Base-by-base conservation (phyloP, 2,888 invertebrate genomes). In the Caenorhabditis imperialis region DNA sequence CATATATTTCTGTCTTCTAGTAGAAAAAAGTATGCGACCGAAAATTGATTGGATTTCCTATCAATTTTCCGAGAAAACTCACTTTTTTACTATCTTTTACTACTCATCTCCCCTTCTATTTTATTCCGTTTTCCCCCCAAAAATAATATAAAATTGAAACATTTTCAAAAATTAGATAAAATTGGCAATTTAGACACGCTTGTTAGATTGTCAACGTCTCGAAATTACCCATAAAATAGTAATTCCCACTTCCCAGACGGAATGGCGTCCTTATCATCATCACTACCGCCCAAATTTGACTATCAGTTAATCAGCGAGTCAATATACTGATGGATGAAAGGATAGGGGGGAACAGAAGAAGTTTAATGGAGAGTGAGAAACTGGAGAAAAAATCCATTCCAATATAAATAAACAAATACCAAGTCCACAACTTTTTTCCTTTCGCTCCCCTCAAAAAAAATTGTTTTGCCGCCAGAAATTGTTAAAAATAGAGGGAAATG, bases 21-120 rank as follows among this genome's bases (percentile, higher is more conserved):
- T 14, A 22, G 27, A 35, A 33, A 57, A 47, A 35, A 18, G 38
- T 20, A 47, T 38, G 47, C 35, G 38, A 25, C 33, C n/a, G 45
- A 45, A 33, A 27, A 37, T 12, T 58, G 30, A 58, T 58, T 58
- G 35, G 38, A 58, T 58, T 58, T 58, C 47, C 58, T 48, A 58
- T 58, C 58, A 44, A 55, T 44, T 55, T 55, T 35, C 37, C 23
- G 37, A 44, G 42, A 55, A 45, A 45, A 57, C 57, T 16, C 57
- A 20, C 58, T 18, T 25, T 14, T 22, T 40, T 54, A 27, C 25
- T 45, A 2, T 18, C 12, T 44, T 22, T 14, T n/a, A n/a, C n/a
- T n/a, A n/a, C n/a, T n/a, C n/a, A n/a, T 22, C 42, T 42, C 22
- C 42, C 42, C n/a, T 35, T 40, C 40, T 10, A 40, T 40, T 40